phyloP scores from a whole-genome alignment of 2,113 vertebrate genomes.

The Paracanthobrama guichenoti region DNA sequence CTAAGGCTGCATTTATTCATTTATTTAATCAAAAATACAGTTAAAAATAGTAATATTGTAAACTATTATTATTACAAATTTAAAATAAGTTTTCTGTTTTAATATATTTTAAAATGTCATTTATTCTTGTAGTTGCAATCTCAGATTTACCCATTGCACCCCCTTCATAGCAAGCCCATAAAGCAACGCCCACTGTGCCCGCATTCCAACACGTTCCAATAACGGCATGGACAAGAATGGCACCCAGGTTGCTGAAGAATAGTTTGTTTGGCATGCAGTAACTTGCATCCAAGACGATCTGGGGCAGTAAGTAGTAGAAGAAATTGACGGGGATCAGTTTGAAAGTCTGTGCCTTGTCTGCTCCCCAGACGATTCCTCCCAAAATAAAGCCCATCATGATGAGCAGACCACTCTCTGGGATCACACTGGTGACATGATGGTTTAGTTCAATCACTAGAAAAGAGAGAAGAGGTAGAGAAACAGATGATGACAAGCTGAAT shows the following conservation, averaged over 20 bases:
- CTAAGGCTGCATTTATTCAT: neutral
- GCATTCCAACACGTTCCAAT: slow-evolving; percentile 95
- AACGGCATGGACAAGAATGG: slow-evolving; percentile 88
- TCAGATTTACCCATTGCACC: slow-evolving; percentile 91
- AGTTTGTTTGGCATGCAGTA: slow-evolving; percentile 97
- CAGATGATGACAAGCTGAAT: neutral
- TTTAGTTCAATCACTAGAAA: slow-evolving; percentile 88
- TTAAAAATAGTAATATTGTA: neutral
- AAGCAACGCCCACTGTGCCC: slow-evolving; percentile 83
- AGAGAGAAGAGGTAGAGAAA: neutral
- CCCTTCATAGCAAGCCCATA: slow-evolving; percentile 86
- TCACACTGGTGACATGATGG: slow-evolving; percentile 80
- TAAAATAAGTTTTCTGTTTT: neutral
- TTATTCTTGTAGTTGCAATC: neutral
- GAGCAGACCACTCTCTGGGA: slow-evolving; percentile 93
- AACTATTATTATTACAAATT: neutral
- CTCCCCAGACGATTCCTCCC: slow-evolving; percentile 89
- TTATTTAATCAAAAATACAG: neutral
- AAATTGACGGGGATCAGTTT: slow-evolving; percentile 81
- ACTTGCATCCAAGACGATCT: slow-evolving; percentile 91
- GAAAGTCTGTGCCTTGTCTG: slow-evolving; percentile 88
- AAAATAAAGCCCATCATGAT: slow-evolving; percentile 88
- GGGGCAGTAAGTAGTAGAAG: slow-evolving; percentile 93
- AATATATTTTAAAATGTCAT: neutral
- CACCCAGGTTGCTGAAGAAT: slow-evolving; percentile 93